These are phyloP conservation scores for Tetramorium alpestre DNA, from an alignment of 1,140 invertebrate species.

Conservation along the genomic window DNA sequence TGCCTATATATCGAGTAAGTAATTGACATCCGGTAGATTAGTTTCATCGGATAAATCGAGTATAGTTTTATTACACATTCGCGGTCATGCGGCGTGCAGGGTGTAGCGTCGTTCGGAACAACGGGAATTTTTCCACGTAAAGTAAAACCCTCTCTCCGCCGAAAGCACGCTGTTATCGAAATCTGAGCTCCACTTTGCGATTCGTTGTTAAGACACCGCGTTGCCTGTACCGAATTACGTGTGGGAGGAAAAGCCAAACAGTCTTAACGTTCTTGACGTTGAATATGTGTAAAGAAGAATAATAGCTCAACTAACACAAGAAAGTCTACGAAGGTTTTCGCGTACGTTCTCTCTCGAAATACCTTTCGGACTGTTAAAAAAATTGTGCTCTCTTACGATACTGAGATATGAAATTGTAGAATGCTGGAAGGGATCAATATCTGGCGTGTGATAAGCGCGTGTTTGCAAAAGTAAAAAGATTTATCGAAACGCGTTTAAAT, in stretches of 20 bases:
- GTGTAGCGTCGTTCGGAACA: neutral
- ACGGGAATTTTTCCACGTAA: neutral
- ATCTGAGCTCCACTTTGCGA: conserved; percentile 15
- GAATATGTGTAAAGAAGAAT: neutral
- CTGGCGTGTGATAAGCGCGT: neutral
- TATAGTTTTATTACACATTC: conserved; percentile 25
- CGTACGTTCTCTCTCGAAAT: neutral
- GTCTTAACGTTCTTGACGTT: neutral
- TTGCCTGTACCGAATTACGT: conserved; percentile 15
- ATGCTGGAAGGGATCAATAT: neutral
- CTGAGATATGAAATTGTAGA: neutral
- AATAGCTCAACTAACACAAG: neutral
- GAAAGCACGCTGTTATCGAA: neutral
- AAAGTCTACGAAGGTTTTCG: neutral
- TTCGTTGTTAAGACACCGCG: conserved; percentile 40
- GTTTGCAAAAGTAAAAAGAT: neutral
- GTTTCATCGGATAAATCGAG: conserved; percentile 29
- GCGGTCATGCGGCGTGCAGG: conserved; percentile 2
- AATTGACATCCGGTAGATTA: conserved; percentile 36
- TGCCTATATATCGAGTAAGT: conserved; percentile 42
- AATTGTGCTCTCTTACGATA: neutral
- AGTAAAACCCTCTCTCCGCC: neutral
- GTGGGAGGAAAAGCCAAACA: neutral
- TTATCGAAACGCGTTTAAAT: neutral
- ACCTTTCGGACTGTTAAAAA: neutral